These are phyloP conservation scores for Charina bottae DNA, from an alignment of 2,113 vertebrate genomes.

Conservation along the genomic window DNA sequence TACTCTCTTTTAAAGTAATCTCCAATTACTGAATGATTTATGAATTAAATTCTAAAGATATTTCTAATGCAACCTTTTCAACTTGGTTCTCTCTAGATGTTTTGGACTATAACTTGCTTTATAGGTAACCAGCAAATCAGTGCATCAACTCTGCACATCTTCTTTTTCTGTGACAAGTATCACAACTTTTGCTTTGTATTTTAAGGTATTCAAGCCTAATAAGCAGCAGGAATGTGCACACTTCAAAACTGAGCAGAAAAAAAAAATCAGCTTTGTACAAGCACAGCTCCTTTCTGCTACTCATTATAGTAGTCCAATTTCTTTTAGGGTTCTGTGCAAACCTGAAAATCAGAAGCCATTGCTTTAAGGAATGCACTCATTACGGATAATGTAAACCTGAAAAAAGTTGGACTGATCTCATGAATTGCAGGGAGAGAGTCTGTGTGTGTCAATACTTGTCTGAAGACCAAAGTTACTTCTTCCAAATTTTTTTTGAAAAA, in stretches of 20 bases:
- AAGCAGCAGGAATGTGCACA: background rate
- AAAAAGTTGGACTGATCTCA: background rate
- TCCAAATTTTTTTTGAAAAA: too few relatives aligned
- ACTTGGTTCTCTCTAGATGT: background rate
- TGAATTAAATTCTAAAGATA: background rate
- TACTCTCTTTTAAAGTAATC: background rate
- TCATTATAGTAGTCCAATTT: background rate
- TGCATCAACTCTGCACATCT: background rate
- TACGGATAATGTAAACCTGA: background rate
- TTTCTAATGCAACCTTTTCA: background rate
- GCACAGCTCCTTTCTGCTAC: background rate
- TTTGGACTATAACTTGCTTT: background rate
- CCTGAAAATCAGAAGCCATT: background rate
- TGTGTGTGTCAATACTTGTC: background rate
- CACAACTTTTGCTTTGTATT: background rate
- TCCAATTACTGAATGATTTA: background rate
- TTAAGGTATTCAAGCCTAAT: background rate
- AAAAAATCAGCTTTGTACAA: background rate
- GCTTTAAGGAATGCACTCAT: background rate
- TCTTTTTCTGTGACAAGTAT: background rate
- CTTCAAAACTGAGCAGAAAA: background rate
- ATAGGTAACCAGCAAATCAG: background rate
- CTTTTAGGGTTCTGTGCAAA: background rate
- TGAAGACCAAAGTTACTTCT: too few relatives aligned
- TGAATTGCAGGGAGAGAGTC: background rate